These are phyloP conservation scores for Phrynocephalus versicolor DNA, from an alignment of 2,113 vertebrate species.

Conservation along the genomic window DNA sequence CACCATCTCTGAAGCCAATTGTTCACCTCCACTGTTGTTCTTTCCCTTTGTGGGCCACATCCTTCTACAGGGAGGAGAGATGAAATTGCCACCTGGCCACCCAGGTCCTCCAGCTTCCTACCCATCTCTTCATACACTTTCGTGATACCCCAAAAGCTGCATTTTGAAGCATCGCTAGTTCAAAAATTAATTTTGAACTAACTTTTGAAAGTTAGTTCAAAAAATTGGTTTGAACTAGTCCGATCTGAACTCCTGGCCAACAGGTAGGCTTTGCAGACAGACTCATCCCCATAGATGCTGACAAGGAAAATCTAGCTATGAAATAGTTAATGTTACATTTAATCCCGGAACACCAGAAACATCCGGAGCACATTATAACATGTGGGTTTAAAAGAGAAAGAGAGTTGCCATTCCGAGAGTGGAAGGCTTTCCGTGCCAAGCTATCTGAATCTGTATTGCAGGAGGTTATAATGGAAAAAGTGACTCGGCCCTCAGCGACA, in stretches of 20 bases:
- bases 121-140: no score
- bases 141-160: no score
- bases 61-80: no score
- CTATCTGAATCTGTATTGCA: background rate
- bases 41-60: no score
- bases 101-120: no score
- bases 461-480: background rate
- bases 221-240: background rate
- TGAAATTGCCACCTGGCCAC: no score
- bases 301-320: background rate
- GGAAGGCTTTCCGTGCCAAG: constrained; percentile 3
- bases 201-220: no score
- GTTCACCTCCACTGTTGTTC: no score
- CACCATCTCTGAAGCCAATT: no score
- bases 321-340: constrained; percentile 17
- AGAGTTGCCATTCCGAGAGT: background rate
- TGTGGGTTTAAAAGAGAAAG: constrained; percentile 12
- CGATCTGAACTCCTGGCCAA: no score
- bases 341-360: background rate
- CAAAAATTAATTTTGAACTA: no score
- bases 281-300: background rate
- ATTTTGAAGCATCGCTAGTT: no score
- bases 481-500: background rate
- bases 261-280: background rate
- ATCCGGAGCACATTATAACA: background rate